Evolutionary conservation across 2,113 vertebrate genomes (phyloP).

Genomic region (Pteronura brasiliensis): DNA sequence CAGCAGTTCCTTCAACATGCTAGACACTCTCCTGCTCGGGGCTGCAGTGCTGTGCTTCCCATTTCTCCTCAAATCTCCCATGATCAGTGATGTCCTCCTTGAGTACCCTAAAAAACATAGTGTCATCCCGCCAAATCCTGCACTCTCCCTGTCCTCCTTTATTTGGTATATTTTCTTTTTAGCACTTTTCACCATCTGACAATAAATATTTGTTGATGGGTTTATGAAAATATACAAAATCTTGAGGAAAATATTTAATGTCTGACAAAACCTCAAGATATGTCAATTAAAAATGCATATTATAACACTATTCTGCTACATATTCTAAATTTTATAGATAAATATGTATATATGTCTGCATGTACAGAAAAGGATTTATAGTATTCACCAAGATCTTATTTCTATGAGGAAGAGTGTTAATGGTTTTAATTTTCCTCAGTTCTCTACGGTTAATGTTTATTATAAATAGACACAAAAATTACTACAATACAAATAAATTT

Average conservation of each 20-base stretch:
- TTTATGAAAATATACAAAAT: neutral
- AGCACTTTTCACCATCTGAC: neutral
- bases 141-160: neutral
- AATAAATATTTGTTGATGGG: neutral
- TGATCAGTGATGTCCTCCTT: neutral
- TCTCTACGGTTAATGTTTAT: neutral
- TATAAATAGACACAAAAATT: neutral
- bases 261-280: neutral
- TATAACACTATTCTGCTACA: neutral
- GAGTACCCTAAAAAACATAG: neutral
- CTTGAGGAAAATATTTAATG: neutral
- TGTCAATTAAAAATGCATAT: neutral
- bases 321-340: neutral
- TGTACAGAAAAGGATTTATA: neutral
- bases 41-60: neutral
- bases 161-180: neutral
- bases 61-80: neutral
- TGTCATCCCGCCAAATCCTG: neutral
- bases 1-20: neutral
- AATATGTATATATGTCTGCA: neutral
- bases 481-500: neutral
- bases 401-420: neutral
- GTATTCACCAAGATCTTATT: neutral
- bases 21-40: neutral
- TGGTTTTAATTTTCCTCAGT: neutral